Conservation (phyloP, 2,113 vertebrate species). For the Ceratotherium simum region DNA sequence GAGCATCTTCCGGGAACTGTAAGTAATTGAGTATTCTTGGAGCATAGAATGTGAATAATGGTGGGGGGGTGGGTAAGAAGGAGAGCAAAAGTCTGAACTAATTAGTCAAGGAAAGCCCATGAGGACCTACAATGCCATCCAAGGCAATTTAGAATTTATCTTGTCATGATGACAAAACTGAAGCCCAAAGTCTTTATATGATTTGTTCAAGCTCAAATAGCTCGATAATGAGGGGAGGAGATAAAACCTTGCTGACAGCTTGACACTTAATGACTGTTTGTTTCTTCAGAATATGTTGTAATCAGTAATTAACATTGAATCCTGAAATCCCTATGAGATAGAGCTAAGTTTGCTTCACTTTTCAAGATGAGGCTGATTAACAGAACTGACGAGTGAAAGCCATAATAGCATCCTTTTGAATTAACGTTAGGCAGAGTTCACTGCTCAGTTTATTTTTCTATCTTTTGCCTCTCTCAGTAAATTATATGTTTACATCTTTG, state of each 20-base stretch:
- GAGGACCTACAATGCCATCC: neutral
- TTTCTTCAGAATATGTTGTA: constrained; percentile 46
- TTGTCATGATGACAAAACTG: neutral
- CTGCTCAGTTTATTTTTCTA: neutral
- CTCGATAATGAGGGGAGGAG: neutral
- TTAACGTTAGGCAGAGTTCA: neutral
- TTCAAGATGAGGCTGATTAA: neutral
- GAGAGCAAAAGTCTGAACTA: constrained; percentile 12
- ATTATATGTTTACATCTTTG: neutral
- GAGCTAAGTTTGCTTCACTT: neutral
- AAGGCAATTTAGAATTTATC: constrained; percentile 49
- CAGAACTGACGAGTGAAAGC: neutral
- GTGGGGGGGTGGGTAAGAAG: neutral
- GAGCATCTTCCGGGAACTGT: neutral
- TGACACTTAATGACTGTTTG: constrained; percentile 25
- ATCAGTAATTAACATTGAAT: constrained; percentile 10
- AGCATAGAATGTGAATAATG: constrained; percentile 5
- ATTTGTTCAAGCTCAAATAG: constrained; percentile 52
- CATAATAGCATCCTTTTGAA: neutral
- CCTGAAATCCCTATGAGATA: neutral
- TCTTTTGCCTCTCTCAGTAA: neutral
- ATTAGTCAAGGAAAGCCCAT: constrained; percentile 52
- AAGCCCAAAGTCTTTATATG: neutral
- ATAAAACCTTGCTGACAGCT: neutral
- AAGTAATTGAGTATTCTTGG: constrained; percentile 41